Conservation (phyloP, 2,113 vertebrate species). For the Tilapia sparmanii region DNA sequence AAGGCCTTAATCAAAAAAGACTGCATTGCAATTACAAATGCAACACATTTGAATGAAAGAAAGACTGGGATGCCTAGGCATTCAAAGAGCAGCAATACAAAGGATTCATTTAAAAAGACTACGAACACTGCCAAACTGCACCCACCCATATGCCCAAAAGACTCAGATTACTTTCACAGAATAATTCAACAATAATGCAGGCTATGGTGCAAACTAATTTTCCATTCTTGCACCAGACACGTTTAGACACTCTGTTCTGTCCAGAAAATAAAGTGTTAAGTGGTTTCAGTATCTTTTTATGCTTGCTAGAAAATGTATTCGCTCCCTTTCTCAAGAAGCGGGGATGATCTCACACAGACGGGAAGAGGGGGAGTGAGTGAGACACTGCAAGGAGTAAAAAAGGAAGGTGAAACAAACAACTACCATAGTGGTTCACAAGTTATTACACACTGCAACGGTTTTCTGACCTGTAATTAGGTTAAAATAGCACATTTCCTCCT, state of each 20-base stretch:
- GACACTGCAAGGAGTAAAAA: slow-evolving; percentile 29
- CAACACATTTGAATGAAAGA: background rate
- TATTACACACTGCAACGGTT: slow-evolving; percentile 25
- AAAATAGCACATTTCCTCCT: background rate
- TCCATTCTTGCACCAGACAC: background rate
- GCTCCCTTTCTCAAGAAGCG: slow-evolving; percentile 10
- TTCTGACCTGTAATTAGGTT: slow-evolving; percentile 27
- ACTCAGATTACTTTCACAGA: background rate
- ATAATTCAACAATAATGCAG: background rate
- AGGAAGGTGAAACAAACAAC: slow-evolving; percentile 15
- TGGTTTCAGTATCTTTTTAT: background rate
- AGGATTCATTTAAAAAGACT: background rate
- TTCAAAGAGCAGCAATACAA: background rate
- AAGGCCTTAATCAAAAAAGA: background rate
- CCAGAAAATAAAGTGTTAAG: slow-evolving; percentile 1
- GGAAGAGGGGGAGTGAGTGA: slow-evolving; percentile 37
- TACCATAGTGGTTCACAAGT: slow-evolving; percentile 7
- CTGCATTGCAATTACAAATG: background rate
- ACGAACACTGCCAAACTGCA: background rate
- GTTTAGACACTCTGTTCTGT: background rate
- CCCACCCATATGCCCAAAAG: background rate
- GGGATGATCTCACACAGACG: slow-evolving; percentile 38
- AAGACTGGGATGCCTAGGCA: background rate
- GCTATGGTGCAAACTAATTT: background rate
- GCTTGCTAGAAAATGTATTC: slow-evolving; percentile 10